Evolutionary conservation across 2,113 vertebrate genomes (phyloP).

Genomic region (Phoxinus phoxinus): DNA sequence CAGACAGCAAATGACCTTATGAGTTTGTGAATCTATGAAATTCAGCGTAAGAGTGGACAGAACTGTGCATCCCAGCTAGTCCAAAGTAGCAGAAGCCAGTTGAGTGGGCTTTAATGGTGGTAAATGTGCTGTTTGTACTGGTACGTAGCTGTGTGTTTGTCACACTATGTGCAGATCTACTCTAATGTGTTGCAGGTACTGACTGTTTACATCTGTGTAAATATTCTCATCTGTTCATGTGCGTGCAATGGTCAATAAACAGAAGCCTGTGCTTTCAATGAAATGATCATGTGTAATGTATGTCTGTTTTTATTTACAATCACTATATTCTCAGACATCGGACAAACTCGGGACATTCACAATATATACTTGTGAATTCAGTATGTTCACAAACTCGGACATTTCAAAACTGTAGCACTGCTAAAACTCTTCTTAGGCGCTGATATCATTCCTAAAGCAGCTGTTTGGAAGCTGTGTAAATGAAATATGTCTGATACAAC

Average conservation of each 20-base stretch:
- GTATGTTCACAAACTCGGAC: not conserved
- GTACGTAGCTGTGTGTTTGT: constrained; percentile 57
- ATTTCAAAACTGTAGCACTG: not conserved
- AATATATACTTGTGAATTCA: no score
- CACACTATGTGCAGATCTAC: constrained; percentile 51
- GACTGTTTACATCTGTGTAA: constrained; percentile 77
- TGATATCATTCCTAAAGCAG: constrained; percentile 15
- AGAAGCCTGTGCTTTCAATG: constrained; percentile 76
- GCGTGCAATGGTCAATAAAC: constrained; percentile 76
- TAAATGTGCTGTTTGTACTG: constrained; percentile 66
- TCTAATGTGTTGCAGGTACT: constrained; percentile 70
- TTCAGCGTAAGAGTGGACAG: not conserved
- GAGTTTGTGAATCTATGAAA: not conserved
- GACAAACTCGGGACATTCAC: not conserved
- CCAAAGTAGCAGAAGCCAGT: constrained; percentile 72
- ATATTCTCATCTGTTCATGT: constrained; percentile 74
- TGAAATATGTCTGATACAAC: not conserved
- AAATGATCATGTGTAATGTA: constrained; percentile 40
- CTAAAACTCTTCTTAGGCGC: not conserved
- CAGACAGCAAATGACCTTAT: not conserved
- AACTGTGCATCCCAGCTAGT: constrained; percentile 44
- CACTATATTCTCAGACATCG: not conserved
- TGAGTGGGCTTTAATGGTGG: not conserved
- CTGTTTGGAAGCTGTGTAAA: constrained; percentile 21
- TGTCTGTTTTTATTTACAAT: not conserved